A percentile compares a stretch with the other conserved stretches of the same genome.
Conservation (phyloP, 2,888 invertebrate genomes). For the Alloplasta piceator region DNA sequence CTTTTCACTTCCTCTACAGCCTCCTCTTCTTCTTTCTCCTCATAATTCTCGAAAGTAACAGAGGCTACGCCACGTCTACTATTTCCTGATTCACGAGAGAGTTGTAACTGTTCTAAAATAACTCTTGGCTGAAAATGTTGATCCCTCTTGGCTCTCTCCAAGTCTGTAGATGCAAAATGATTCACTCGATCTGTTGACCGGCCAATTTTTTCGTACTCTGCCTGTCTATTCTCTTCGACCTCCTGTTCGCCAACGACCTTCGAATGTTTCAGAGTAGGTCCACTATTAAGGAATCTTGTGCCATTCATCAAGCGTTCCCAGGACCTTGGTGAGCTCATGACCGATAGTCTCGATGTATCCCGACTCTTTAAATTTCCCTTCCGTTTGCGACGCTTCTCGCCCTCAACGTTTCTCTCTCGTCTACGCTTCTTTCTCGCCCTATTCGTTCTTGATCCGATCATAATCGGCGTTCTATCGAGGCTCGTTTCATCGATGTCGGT, state of each 20-base stretch:
- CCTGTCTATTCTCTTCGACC: conserved; percentile 65
- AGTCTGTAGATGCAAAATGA: conserved; percentile 65
- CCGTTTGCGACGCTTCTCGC: conserved; percentile 65
- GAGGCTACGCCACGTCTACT: conserved; percentile 46
- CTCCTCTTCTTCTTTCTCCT: conserved; percentile 42
- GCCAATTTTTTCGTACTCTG: conserved; percentile 54
- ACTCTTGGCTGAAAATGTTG: conserved; percentile 80
- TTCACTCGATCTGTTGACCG: conserved; percentile 28
- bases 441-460: background rate
- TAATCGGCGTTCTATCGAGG: background rate
- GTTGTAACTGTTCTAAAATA: conserved; percentile 78
- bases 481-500: conserved; percentile 4
- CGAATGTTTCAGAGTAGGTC: conserved; percentile 35
- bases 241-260: conserved; percentile 56
- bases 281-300: conserved; percentile 58
- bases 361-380: conserved; percentile 67
- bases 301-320: conserved; percentile 63
- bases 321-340: conserved; percentile 60
- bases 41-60: conserved; percentile 13
- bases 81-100: conserved; percentile 74
- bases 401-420: conserved; percentile 17
- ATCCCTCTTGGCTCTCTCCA: conserved; percentile 76
- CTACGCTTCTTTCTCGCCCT: conserved; percentile 38
- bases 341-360: conserved; percentile 33
- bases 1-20: conserved; percentile 66